Evolutionary conservation across 2,113 vertebrate genomes (phyloP), one percentile per base, ranked within the genome.

Genomic region (Nibea albiflora): DNA sequence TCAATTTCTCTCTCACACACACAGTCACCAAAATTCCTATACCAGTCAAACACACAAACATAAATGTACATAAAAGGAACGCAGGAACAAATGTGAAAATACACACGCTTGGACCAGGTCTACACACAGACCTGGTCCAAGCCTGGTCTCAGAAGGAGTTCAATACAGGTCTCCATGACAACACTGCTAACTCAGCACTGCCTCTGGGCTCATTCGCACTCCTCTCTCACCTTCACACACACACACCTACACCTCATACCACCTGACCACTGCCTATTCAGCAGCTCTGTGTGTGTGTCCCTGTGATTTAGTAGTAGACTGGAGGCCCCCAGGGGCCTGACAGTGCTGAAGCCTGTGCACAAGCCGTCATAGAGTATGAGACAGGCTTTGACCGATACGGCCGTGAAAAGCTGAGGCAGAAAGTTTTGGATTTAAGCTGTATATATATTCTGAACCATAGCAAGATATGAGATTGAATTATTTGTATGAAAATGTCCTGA

Each of bases 151-250:
- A 76, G 73, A 81, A 22, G n/a, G 20, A 66, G 78, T 46, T 82
- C 73, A 66, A 47, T 79, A 58, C 54, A 73, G 50, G 69, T 78
- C 69, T 84, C 81, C 74, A 76, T 81, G 76, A 76, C 80, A 52
- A 66, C 81, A 31, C 61, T 80, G 87, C 69, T 3, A n/a, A 84
- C 67, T 91, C 85, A 89, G 88, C 88, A 86, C 54, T 42, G 85
- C 79, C 87, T 78, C 52, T 35, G 64, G 88, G 85, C 64, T 83
- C 76, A 78, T 76, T 76, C 49, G 61, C 54, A 84, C 87, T 87
- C 65, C 69, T 84, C 75, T 76, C 35, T 91, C 83, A 86, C 88
- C 86, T 87, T 86, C 83, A 84, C 70, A 78, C 4, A 87, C 56
- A 57, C 7, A 65, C 46, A 82, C 76, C 49, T 73, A 26, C 49